phyloP scores from a whole-genome alignment of 2,888 invertebrate genomes.

The Drosophila prolongata region DNA sequence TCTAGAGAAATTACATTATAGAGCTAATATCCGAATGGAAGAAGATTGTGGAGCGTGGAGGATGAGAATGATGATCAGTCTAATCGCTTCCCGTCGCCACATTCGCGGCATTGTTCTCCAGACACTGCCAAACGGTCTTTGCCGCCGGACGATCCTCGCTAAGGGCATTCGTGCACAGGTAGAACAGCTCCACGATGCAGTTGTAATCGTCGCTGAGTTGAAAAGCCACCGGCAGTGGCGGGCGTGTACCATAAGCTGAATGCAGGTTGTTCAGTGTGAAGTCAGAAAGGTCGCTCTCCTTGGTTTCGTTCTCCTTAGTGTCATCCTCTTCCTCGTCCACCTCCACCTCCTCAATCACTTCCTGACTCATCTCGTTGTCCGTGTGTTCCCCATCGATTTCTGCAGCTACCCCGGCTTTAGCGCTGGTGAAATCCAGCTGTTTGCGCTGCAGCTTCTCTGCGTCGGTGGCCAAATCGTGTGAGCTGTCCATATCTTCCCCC shows the following conservation, averaged over 20 bases:
- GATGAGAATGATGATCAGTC: not conserved
- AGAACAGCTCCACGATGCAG: conserved; percentile 88
- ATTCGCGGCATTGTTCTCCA: conserved; percentile 59
- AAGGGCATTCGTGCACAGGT: conserved; percentile 88
- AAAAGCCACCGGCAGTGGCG: conserved; percentile 88
- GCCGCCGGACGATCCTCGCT: conserved; percentile 87
- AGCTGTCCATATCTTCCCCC: conserved; percentile 36
- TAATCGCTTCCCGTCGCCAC: conserved; percentile 28
- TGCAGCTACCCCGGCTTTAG: conserved; percentile 39
- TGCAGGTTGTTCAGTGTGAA: conserved; percentile 46
- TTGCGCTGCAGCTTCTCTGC: conserved; percentile 2
- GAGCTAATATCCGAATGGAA: not conserved
- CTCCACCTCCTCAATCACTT: conserved; percentile 3
- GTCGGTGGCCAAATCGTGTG: conserved; percentile 30
- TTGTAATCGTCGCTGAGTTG: conserved; percentile 87
- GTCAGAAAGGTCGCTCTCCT: conserved; percentile 54
- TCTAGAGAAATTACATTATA: not conserved
- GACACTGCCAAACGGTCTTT: conserved; percentile 82
- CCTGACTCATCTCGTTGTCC: conserved; percentile 32
- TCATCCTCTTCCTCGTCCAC: conserved; percentile 34
- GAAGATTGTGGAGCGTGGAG: conserved; percentile 5
- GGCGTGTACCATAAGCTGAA: conserved; percentile 87
- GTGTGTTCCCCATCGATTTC: not conserved
- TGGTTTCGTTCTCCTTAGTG: conserved; percentile 41
- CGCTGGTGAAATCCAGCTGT: conserved; percentile 13